These are phyloP conservation scores for Corydoras maculifer DNA, from an alignment of 2,113 vertebrate species.

Conservation along the genomic window DNA sequence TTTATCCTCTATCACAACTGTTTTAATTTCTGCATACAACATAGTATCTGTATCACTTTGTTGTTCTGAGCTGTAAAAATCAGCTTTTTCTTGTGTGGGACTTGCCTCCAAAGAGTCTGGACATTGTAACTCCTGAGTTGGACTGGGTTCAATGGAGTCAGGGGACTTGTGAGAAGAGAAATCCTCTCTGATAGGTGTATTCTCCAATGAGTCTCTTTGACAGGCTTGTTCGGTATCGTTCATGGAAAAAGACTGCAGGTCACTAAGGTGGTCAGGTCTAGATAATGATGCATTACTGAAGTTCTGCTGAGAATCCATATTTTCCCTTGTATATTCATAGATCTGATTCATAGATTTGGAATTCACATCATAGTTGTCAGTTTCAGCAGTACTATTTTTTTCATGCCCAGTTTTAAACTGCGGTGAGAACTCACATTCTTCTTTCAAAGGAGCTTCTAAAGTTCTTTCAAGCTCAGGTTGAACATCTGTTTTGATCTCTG, in stretches of 20 bases:
- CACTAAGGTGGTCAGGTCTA: constrained; percentile 65
- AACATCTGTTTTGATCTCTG: not conserved
- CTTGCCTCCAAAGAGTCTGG: constrained; percentile 89
- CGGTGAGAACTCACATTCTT: no score
- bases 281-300: constrained; percentile 61
- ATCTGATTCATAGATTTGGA: no score
- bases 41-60: not conserved
- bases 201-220: constrained; percentile 85
- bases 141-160: constrained; percentile 94
- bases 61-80: constrained; percentile 47
- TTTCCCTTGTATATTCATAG: not conserved
- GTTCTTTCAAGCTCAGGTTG: not conserved
- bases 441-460: no score
- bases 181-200: constrained; percentile 82
- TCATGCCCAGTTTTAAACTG: no score
- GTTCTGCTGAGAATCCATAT: constrained; percentile 19
- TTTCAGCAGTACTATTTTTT: no score
- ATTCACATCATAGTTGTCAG: no score
- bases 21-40: not conserved
- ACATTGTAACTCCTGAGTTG: constrained; percentile 83
- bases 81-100: constrained; percentile 63
- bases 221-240: constrained; percentile 70
- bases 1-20: no score
- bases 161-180: constrained; percentile 87
- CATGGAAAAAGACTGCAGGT: constrained; percentile 61